These are phyloP conservation scores for Ridgeia piscesae DNA, from an alignment of 1,140 invertebrate species.

Conservation along the genomic window DNA sequence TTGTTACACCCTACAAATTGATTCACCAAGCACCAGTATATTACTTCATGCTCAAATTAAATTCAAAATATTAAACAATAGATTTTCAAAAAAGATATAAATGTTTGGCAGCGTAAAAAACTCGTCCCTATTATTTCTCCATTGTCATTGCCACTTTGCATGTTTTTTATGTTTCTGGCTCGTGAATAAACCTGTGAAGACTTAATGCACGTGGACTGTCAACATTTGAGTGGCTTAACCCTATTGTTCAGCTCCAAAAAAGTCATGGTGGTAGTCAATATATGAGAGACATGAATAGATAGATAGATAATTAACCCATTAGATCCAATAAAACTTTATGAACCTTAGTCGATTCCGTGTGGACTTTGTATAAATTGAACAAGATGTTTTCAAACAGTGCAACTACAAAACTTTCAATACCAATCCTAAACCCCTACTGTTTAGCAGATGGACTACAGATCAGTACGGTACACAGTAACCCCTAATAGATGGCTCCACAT, in stretches of 20 bases:
- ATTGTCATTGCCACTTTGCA: too few species aligned
- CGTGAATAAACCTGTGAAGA: neutral
- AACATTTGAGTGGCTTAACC: neutral
- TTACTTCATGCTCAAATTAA: neutral
- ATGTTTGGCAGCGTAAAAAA: neutral
- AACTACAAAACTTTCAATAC: too few species aligned
- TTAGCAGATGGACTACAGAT: too few species aligned
- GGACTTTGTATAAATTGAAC: neutral
- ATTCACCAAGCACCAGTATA: neutral
- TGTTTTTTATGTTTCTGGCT: too few species aligned
- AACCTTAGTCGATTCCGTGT: too few species aligned
- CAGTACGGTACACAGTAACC: too few species aligned
- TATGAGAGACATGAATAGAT: neutral
- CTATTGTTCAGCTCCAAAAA: neutral
- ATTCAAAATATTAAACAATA: neutral
- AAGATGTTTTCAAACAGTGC: too few species aligned
- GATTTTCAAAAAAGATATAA: neutral
- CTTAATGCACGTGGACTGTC: neutral
- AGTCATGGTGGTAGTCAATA: neutral
- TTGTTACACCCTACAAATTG: neutral
- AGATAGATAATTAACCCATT: too few species aligned
- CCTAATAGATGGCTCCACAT: too few species aligned
- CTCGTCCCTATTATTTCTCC: neutral
- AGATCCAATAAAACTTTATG: too few species aligned
- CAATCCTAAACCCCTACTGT: too few species aligned